phyloP scores from a whole-genome alignment of 2,888 invertebrate species.

The Hirtodrosophila trivittata region DNA sequence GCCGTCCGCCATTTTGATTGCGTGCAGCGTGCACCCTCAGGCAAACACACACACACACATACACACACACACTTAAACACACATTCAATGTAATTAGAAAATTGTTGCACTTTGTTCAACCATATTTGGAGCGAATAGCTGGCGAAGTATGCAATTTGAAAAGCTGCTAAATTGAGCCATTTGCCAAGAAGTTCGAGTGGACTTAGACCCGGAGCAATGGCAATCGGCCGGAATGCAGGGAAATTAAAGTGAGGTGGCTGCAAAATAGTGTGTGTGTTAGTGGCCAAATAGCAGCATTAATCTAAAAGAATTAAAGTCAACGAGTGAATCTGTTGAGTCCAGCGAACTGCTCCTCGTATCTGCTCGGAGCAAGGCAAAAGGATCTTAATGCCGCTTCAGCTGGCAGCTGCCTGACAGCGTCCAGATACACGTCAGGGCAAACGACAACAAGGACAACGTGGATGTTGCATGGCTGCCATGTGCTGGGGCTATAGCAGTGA shows the following conservation, averaged over 20 bases:
- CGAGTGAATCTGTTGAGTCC: conserved; percentile 32
- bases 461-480: conserved; percentile 53
- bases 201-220: background rate
- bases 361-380: conserved; percentile 17
- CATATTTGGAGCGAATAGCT: conserved; percentile 32
- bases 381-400: conserved; percentile 80
- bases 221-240: conserved; percentile 16
- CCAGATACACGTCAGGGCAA: conserved; percentile 61
- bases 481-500: conserved; percentile 18
- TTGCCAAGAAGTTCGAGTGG: conserved; percentile 40
- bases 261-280: conserved; percentile 14
- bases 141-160: conserved; percentile 61
- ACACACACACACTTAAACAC: conserved; percentile 4
- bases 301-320: conserved; percentile 37
- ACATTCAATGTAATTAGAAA: conserved; percentile 68
- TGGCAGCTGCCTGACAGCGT: conserved; percentile 80
- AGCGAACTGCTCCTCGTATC: background rate
- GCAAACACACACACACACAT: conserved; percentile 15
- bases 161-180: conserved; percentile 69
- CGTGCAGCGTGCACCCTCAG: conserved; percentile 53
- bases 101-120: conserved; percentile 77
- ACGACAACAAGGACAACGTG: conserved; percentile 23
- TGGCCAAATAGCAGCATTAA: conserved; percentile 30
- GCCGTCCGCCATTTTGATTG: conserved; percentile 37
- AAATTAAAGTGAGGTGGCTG: conserved; percentile 41